Percentiles rank a stretch among this genome's conserved stretches.
phyloP scores from a whole-genome alignment of 2,113 vertebrate species.

The Piliocolobus tephrosceles region DNA sequence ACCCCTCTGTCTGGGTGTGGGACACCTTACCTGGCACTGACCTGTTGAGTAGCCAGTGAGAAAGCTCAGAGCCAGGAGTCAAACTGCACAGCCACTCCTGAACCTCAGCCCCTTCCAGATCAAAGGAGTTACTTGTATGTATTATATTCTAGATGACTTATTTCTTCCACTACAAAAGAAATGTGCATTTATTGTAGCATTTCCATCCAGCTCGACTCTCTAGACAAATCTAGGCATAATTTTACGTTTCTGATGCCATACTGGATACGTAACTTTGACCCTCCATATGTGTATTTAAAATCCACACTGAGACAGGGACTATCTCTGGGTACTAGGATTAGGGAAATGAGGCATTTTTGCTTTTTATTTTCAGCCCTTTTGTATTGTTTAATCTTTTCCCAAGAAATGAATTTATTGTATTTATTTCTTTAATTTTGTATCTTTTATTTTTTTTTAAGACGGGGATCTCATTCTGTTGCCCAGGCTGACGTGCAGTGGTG shows the following conservation, averaged over 20 bases:
- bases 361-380: not conserved
- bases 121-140: not conserved
- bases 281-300: not conserved
- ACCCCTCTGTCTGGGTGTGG: not conserved
- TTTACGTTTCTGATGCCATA: not conserved
- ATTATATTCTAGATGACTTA: not conserved
- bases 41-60: not conserved
- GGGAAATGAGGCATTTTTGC: fast-evolving
- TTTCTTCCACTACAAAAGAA: not conserved
- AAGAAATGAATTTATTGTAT: not conserved
- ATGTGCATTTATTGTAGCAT: not conserved
- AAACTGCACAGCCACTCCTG: not conserved
- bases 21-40: not conserved
- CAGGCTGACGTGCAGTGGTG: not conserved
- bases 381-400: not conserved
- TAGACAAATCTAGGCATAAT: not conserved
- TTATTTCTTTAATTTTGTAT: too few relatives aligned
- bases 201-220: not conserved
- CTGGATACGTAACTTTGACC: too few relatives aligned
- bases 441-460: too few relatives aligned
- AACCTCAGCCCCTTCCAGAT: not conserved
- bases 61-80: not conserved
- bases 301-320: not conserved
- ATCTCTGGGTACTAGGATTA: not conserved
- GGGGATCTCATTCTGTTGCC: not conserved